Evolutionary conservation across 2,888 invertebrate genomes (phyloP), one percentile per base, ranked within the genome.

Genomic region (Chrysina gloriosa): DNA sequence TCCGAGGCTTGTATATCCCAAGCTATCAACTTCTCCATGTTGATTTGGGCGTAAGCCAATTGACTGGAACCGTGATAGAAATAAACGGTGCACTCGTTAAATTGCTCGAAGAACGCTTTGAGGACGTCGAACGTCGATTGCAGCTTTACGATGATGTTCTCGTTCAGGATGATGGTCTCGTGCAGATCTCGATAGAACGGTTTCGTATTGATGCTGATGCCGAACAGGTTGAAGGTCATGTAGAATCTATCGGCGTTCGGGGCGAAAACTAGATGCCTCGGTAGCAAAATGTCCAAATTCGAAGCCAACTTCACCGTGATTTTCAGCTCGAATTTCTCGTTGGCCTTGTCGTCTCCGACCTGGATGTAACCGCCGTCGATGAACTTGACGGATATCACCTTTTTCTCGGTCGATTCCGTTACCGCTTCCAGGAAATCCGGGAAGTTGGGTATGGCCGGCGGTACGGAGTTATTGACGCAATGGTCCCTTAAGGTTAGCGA

Each of bases 401-500:
- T 69, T 64, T 2, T 23, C 34, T 63, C 47, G 16, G 19, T 65
- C 76, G 5, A 84, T 83, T 0, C 78, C 77, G 0, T 56, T 11
- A 50, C 65, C n/a, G n/a, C n/a, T 25, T 47, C 70, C 47, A 48
- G 27, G 9, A 21, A 4, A 3, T 58, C 34, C n/a, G 48, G 61
- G 29, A 61, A 63, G 2, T 39, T 50, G 0, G 71, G 69, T 6
- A 71, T 48, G 3, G 69, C 63, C 1, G 73, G 73, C 3, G 72
- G 69, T 21, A 67, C 34, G 6, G 52, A n/a, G 27, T 63, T 64
- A 29, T 50, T 69, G 14, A 67, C 19, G 7, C 66, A 72, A 72
- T 88, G 86, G 70, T 89, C 89, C 72, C 89, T 86, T 19, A 91
- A 83, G 0, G 88, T 84, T 19, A 90, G 81, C 42, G 87, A 86